Evolutionary conservation across 1,140 invertebrate genomes (phyloP).

Genomic region (Wasmannia auropunctata): DNA sequence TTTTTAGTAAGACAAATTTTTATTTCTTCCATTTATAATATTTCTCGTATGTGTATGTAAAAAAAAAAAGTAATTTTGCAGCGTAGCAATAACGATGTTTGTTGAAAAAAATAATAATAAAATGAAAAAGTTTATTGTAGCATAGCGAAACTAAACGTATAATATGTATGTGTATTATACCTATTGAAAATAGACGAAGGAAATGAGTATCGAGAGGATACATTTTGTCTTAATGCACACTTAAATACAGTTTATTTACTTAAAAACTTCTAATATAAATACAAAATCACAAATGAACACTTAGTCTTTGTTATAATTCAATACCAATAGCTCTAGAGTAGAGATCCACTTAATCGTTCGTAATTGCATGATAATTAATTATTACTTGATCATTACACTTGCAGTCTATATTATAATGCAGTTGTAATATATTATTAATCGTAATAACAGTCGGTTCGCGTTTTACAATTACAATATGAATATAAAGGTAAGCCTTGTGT

Average conservation of each 20-base stretch:
- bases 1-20: neutral
- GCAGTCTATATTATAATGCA: conserved; percentile 83
- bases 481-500: conserved; percentile 80
- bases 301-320: conserved; percentile 84
- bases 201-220: conserved; percentile 14
- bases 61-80: conserved; percentile 5
- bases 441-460: conserved; percentile 78
- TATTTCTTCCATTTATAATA: neutral
- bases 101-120: neutral
- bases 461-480: conserved; percentile 78
- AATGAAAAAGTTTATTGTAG: neutral
- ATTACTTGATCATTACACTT: conserved; percentile 83
- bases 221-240: conserved; percentile 79
- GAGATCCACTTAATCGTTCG: conserved; percentile 78
- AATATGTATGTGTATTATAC: conserved; percentile 2
- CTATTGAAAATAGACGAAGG: conserved; percentile 1
- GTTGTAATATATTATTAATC: conserved; percentile 78
- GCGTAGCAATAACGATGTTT: neutral
- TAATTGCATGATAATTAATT: conserved; percentile 83
- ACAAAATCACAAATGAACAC: conserved; percentile 86
- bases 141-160: conserved; percentile 4
- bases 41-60: neutral
- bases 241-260: conserved; percentile 86
- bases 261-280: conserved; percentile 86
- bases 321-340: conserved; percentile 78